Base-by-base conservation (phyloP, 2,797 vertebrate genomes). In the Chelon auratus region DNA sequence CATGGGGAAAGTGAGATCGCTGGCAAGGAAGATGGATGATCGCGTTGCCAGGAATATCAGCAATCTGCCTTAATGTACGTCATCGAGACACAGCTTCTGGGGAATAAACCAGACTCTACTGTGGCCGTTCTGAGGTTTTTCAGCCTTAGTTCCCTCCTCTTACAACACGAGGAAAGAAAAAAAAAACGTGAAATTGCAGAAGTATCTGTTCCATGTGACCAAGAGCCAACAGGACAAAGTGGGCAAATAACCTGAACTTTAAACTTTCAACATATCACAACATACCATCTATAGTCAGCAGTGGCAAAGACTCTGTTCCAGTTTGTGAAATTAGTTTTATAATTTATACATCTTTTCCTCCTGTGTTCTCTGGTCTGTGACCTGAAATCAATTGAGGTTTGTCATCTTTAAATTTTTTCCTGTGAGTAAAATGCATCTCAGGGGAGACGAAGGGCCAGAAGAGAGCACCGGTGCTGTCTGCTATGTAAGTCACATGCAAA, bases 1-100 rank as follows among this genome's bases (percentile, higher is more conserved):
- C 69, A 54, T 50, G 20, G 24, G 39, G 43, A 75, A 75, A 50
- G 68, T 45, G 53, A 68, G 66, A 74, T 77, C 55, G 39, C 67
- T 66, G 58, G 67, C 57, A 50, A 50, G 51, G 69, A 73, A 72
- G 75, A 86, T 76, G 71, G 72, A 85, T 82, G 78, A 82, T 68
- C n/a, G 24, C 52, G 54, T 52, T 58, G 37, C 58, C 53, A 33
- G 48, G 68, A 73, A 67, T 56, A 55, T 82, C 52, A 33, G 68
- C 68, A 39, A 64, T 75, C 50, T 55, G 14, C 43, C 17, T 8
- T 66, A 40, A 72, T 57, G 39, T 69, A 68, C 5, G 20, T 60
- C 68, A 77, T 11, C 0, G 36, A 85, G 69, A 68, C 5, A 24
- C 30, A 36, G 61, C 45, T 77, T 60, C 72, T 33, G 40, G 60